A percentile compares a stretch with the other conserved stretches of the same genome.
phyloP scores from a whole-genome alignment of 2,888 invertebrate species.

The Drymonia ruficornis region DNA sequence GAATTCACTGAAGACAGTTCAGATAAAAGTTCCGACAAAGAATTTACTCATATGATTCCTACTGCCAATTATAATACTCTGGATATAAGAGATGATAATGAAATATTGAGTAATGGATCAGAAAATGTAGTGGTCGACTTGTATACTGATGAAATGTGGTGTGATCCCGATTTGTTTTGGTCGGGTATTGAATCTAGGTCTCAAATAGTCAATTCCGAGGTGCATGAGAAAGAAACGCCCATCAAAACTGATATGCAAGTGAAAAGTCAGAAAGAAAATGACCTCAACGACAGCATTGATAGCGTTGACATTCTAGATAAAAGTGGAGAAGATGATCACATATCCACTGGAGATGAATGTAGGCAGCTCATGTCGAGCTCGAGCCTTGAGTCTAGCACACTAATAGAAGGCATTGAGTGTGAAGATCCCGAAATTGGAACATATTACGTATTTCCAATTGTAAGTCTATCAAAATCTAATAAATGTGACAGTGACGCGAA shows the following conservation, averaged over 20 bases:
- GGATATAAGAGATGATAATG: not conserved
- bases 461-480: constrained; percentile 13
- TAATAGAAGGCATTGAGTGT: constrained; percentile 55
- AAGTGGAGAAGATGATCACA: not conserved
- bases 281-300: not conserved
- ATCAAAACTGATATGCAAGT: not conserved
- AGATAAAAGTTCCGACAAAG: constrained; percentile 1
- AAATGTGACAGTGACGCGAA: constrained; percentile 14
- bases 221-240: not conserved
- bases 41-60: not conserved
- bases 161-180: not conserved
- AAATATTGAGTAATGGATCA: not conserved
- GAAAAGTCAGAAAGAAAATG: not conserved
- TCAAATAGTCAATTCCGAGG: not conserved
- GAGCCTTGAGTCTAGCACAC: not conserved
- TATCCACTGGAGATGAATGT: not conserved
- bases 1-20: constrained; percentile 17
- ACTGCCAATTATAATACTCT: not conserved
- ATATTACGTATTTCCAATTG: constrained; percentile 57
- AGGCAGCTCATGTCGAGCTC: not conserved
- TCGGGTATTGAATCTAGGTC: not conserved
- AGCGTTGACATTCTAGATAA: not conserved
- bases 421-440: constrained; percentile 55
- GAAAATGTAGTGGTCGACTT: not conserved
- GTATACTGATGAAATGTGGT: not conserved